These are phyloP conservation scores for Pseudopipra pipra DNA, from an alignment of 2,113 vertebrate species.

Conservation along the genomic window DNA sequence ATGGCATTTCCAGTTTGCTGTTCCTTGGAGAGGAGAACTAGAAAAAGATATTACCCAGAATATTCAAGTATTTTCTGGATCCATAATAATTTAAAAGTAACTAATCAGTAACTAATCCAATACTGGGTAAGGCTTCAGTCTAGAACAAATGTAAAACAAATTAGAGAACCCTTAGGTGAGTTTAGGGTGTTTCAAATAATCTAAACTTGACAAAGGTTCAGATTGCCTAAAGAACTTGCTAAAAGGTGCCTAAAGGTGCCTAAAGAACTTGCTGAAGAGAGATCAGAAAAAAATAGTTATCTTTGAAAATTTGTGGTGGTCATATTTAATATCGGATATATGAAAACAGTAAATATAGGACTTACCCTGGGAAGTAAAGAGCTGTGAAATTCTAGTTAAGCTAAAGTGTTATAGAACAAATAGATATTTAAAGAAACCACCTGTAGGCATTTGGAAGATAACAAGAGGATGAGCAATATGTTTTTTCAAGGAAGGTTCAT, in stretches of 20 bases:
- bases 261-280: background rate
- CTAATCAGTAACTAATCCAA: background rate
- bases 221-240: background rate
- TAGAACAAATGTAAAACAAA: background rate
- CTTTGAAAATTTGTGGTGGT: background rate
- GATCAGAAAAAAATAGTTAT: background rate
- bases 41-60: background rate
- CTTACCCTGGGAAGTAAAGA: background rate
- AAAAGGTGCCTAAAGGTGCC: background rate
- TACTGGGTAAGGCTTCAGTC: background rate
- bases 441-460: background rate
- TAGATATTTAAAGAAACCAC: background rate
- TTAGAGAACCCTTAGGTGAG: background rate
- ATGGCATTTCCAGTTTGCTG: background rate
- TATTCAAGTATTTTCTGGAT: background rate
- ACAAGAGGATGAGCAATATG: background rate
- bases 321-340: background rate
- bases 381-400: background rate
- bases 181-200: background rate
- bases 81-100: background rate
- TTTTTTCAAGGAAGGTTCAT: background rate
- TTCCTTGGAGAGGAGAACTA: background rate
- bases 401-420: background rate
- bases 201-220: background rate
- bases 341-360: background rate